Evolutionary conservation across 2,113 vertebrate species (phyloP), one percentile per base, ranked within the genome.

Genomic region (Hemiprocne comata): DNA sequence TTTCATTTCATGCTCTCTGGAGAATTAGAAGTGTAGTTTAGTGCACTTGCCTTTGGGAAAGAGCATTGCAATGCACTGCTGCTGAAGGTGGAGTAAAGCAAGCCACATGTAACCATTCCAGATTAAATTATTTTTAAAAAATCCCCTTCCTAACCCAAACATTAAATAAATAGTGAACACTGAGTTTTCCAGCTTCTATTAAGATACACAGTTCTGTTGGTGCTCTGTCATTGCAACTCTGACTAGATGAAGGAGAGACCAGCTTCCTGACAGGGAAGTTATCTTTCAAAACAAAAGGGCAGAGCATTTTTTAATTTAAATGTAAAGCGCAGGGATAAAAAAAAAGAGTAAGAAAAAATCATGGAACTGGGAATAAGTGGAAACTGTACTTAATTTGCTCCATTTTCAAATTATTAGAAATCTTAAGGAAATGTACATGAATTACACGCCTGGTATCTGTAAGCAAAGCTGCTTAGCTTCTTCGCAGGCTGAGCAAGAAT

Each of bases 191-290:
- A 64, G 51, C 26, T 74, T 72, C 67, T 77, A 12, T 64, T 54
- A 85, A 79, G 21, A 60, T 18, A 13, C 33, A 80, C 95, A 97
- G 93, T 93, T 96, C 91, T 90, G 96, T 26, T 96, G 96, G 92
- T 77, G 86, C 78, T 96, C 94, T 71, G 57, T 89, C 89, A 71
- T 69, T 89, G 94, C 89, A 96, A 93, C 46, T 94, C 40, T 74
- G 18, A 90, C 87, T 91, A 94, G 94, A 97, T 51, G 87, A 93
- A 96, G 88, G 67, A 90, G 64, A 92, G 72, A 71, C 38, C 51
- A 96, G 66, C 69, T 93, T 97, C 91, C 88, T 93, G 58, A 91
- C 28, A 81, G 48, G 65, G 83, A 92, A 97, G 85, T 67, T 44
- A 44, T 74, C 65, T 85, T 85, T 83, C 79, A 94, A 95, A 94